Percentiles rank a stretch among this genome's conserved stretches.
Evolutionary conservation across 1,140 invertebrate genomes (phyloP).

Genomic region (Gonioctena quinquepunctata): DNA sequence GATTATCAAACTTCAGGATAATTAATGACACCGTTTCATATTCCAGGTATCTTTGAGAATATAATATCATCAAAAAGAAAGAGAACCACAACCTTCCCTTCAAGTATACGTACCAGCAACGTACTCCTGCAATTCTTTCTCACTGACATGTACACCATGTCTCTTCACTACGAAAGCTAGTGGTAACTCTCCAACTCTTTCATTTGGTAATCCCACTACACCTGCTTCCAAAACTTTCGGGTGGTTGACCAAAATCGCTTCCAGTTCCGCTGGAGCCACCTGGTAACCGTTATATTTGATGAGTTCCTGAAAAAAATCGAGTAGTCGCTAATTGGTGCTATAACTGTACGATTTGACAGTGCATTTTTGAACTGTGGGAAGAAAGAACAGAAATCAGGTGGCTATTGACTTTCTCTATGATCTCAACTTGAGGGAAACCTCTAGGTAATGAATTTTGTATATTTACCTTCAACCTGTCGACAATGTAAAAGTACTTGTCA

Average conservation of each 20-base stretch:
- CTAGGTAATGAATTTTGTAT: too few relatives aligned
- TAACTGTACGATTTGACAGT: too few relatives aligned
- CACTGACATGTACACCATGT: slow-evolving; percentile 53
- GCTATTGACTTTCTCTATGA: too few relatives aligned
- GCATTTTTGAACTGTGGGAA: too few relatives aligned
- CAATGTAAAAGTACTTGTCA: slow-evolving; percentile 73
- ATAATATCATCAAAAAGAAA: too few relatives aligned
- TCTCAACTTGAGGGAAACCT: too few relatives aligned
- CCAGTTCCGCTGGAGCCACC: slow-evolving; percentile 75
- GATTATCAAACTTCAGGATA: background rate
- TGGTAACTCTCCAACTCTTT: slow-evolving; percentile 69
- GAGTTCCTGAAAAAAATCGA: too few relatives aligned
- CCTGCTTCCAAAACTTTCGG: slow-evolving; percentile 69
- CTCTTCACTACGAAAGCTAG: slow-evolving; percentile 69
- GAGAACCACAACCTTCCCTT: too few relatives aligned
- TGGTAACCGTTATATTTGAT: slow-evolving; percentile 83
- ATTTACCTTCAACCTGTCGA: slow-evolving; percentile 86
- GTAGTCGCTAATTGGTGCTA: too few relatives aligned
- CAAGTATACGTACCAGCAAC: slow-evolving; percentile 57
- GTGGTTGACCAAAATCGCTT: slow-evolving; percentile 70
- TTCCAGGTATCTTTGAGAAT: too few relatives aligned
- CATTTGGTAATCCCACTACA: slow-evolving; percentile 73
- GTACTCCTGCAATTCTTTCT: slow-evolving; percentile 58
- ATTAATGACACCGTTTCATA: too few relatives aligned
- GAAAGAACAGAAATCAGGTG: too few relatives aligned